Base-by-base conservation (phyloP, 2,888 invertebrate species). In the Hydraecia micacea region DNA sequence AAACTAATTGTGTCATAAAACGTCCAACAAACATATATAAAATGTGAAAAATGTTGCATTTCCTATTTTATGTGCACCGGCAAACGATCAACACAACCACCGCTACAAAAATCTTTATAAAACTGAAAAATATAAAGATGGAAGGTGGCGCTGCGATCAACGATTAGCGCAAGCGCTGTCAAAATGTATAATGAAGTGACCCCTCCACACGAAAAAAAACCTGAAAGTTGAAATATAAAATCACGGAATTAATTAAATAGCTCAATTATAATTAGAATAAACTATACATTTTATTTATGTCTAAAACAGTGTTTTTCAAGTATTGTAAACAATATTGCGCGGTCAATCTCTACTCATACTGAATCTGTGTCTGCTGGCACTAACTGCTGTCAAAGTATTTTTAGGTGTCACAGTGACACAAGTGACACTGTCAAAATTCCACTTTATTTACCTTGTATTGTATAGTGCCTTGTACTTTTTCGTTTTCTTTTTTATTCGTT, bases 31-130 rank as follows among this genome's bases (percentile, higher is more conserved):
- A 92, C 90, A 83, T 87, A 90, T 91, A 91, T 86, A 92, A 93
- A 94, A 91, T 88, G 87, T 89, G 90, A 92, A 93, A 93, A 93
- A 90, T 92, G 89, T 93, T 94, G 92, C 94, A 96, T 96, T 95
- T 95, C 95, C 91, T 90, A 93, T 91, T 86, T 83, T 91, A 89
- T 84, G 87, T 90, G 89, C 89, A 91, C 91, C 90, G 90, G 90
- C 90, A 91, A 90, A 92, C 90, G 89, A 90, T 86, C 80, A 77
- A 92, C 94, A 94, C 96, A 92, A 91, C 95, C 95, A 83, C 91
- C 91, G 85, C 92, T 89, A 90, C 92, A 92, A 94, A 95, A 95
- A 94, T 94, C 94, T 92, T 92, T 94, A 94, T 79, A 94, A 95
- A 96, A 96, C 96, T 96, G 93, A 89, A 86, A 90, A 88, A 88